Evolutionary conservation across 2,797 vertebrate species (phyloP).

Genomic region (Lepus townsendii): DNA sequence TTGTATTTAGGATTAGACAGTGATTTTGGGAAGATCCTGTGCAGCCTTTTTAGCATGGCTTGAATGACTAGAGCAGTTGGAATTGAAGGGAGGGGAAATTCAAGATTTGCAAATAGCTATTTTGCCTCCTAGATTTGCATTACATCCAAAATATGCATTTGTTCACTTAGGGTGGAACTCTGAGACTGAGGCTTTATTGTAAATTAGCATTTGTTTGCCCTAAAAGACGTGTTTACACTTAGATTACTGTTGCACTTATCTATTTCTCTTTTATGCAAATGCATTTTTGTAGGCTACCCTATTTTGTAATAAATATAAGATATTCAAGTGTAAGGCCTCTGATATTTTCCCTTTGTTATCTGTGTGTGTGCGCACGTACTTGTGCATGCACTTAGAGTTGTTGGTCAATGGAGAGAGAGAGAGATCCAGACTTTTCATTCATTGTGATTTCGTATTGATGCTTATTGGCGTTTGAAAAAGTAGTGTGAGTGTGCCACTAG

Average conservation of each 20-base stretch:
- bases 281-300: not conserved
- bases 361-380: not conserved
- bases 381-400: not conserved
- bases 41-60: constrained; percentile 26
- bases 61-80: constrained; percentile 3
- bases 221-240: constrained; percentile 38
- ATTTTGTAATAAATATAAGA: constrained; percentile 60
- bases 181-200: constrained; percentile 51
- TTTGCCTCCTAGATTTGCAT: constrained; percentile 81
- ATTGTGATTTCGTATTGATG: constrained; percentile 51
- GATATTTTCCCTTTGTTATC: not conserved
- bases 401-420: constrained; percentile 23
- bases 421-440: constrained; percentile 25
- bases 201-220: constrained; percentile 67
- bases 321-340: constrained; percentile 11
- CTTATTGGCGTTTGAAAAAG: constrained; percentile 16
- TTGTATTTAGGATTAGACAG: constrained; percentile 52
- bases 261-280: constrained; percentile 69
- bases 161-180: constrained; percentile 7
- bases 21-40: constrained; percentile 53
- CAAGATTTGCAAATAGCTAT: constrained; percentile 66
- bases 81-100: constrained; percentile 50
- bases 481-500: not conserved
- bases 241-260: constrained; percentile 32
- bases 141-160: constrained; percentile 72